phyloP scores from a whole-genome alignment of 2,113 vertebrate species.

The Eulacestoma nigropectus region DNA sequence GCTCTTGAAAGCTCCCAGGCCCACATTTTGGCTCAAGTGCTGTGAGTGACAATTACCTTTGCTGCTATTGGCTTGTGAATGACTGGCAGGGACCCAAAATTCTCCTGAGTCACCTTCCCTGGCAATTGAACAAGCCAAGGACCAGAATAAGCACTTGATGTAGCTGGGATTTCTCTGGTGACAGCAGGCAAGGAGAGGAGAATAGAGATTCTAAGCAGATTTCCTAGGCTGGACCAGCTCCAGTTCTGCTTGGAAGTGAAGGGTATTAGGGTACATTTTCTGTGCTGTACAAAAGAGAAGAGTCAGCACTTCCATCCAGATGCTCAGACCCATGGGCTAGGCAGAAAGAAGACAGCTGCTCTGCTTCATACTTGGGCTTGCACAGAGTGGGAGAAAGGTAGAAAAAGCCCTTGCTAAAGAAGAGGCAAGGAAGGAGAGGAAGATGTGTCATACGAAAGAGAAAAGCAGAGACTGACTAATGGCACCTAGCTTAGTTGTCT shows the following conservation, averaged over 20 bases:
- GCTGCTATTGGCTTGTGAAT: constrained; percentile 22
- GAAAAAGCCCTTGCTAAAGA: neutral
- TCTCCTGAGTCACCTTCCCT: constrained; percentile 44
- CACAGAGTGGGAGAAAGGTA: neutral
- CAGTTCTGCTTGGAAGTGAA: constrained; percentile 49
- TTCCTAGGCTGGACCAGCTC: constrained; percentile 43
- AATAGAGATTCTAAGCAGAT: constrained; percentile 61
- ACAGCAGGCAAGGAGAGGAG: constrained; percentile 51
- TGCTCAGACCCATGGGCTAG: constrained; percentile 39
- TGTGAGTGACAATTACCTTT: constrained; percentile 4
- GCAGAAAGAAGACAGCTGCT: constrained; percentile 27
- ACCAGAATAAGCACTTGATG: constrained; percentile 47
- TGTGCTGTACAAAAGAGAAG: neutral
- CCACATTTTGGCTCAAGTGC: neutral
- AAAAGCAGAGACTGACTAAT: neutral
- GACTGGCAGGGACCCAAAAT: constrained; percentile 41
- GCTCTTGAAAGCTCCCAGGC: neutral
- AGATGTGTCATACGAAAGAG: neutral
- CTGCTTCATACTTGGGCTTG: neutral
- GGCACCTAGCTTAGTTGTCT: neutral
- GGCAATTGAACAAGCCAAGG: constrained; percentile 22
- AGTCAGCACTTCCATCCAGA: constrained; percentile 44
- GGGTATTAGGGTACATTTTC: constrained; percentile 52
- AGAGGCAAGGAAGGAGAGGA: neutral
- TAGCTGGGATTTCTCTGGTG: constrained; percentile 49